phyloP scores from a whole-genome alignment of 2,888 invertebrate genomes.

The Rhimphoctona megacephalus region DNA sequence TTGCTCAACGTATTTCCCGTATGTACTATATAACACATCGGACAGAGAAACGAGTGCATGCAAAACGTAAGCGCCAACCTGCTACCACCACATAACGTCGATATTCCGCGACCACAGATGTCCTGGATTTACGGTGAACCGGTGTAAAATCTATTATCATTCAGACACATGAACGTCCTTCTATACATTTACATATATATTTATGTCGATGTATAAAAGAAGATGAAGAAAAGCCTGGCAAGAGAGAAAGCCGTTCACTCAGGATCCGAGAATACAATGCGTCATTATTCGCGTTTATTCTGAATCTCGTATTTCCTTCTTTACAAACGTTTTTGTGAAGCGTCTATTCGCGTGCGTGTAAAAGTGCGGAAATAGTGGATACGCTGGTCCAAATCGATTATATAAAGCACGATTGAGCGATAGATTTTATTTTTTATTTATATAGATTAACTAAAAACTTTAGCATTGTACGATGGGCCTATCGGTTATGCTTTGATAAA shows the following conservation, averaged over 20 bases:
- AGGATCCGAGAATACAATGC: slow-evolving; percentile 59
- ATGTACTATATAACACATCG: neutral
- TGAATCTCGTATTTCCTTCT: slow-evolving; percentile 24
- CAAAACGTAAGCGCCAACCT: slow-evolving; percentile 55
- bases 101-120: slow-evolving; percentile 68
- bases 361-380: neutral
- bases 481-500: too few species aligned
- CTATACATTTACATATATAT: neutral
- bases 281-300: slow-evolving; percentile 65
- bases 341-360: neutral
- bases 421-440: too few species aligned
- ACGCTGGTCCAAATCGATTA: neutral
- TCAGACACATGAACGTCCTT: slow-evolving; percentile 8
- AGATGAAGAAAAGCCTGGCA: neutral
- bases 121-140: slow-evolving; percentile 67
- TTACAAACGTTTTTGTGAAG: neutral
- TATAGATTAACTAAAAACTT: too few species aligned
- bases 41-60: slow-evolving; percentile 3
- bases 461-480: too few species aligned
- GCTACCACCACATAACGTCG: slow-evolving; percentile 52
- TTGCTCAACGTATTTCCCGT: slow-evolving; percentile 27
- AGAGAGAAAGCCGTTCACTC: neutral
- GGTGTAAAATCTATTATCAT: slow-evolving; percentile 70
- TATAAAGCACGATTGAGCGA: neutral
- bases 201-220: neutral